Conservation (phyloP, 1,140 invertebrate genomes). For the Pomacea maculata region DNA sequence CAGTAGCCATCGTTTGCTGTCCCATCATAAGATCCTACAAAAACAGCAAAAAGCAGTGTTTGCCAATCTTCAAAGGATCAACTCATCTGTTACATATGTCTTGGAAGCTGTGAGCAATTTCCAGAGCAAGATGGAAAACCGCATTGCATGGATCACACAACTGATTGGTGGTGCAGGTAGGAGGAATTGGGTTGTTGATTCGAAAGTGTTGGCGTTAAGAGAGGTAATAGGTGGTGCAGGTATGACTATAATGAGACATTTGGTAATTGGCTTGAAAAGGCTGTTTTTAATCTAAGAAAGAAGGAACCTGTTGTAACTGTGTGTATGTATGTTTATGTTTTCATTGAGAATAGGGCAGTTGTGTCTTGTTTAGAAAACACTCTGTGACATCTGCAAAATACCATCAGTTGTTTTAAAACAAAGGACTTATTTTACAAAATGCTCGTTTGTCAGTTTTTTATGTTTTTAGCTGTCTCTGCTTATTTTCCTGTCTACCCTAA, state of each 20-base stretch:
- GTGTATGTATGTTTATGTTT: too few relatives aligned
- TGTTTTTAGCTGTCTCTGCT: not conserved
- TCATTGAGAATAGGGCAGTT: too few relatives aligned
- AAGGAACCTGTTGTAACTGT: too few relatives aligned
- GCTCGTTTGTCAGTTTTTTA: not conserved
- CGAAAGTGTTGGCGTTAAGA: not conserved
- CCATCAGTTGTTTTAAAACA: too few relatives aligned
- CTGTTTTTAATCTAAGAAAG: too few relatives aligned
- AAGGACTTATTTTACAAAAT: too few relatives aligned
- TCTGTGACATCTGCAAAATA: too few relatives aligned
- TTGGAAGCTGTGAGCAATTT: constrained; percentile 69
- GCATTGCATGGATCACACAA: constrained; percentile 70
- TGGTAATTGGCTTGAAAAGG: too few relatives aligned
- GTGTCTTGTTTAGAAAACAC: too few relatives aligned
- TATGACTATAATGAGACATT: too few relatives aligned
- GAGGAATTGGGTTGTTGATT: constrained; percentile 1
- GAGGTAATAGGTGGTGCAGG: not conserved
- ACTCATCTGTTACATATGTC: constrained; percentile 70
- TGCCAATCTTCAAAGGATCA: constrained; percentile 72
- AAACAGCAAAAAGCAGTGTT: constrained; percentile 70
- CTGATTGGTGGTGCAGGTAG: constrained; percentile 70
- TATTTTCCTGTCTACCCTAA: not conserved
- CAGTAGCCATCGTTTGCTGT: constrained; percentile 68
- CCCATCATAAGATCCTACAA: constrained; percentile 70
- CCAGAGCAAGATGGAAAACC: constrained; percentile 67